Base-by-base conservation (phyloP, 53 echinoderm and acorn worm species). In the Stichopus horrens region DNA sequence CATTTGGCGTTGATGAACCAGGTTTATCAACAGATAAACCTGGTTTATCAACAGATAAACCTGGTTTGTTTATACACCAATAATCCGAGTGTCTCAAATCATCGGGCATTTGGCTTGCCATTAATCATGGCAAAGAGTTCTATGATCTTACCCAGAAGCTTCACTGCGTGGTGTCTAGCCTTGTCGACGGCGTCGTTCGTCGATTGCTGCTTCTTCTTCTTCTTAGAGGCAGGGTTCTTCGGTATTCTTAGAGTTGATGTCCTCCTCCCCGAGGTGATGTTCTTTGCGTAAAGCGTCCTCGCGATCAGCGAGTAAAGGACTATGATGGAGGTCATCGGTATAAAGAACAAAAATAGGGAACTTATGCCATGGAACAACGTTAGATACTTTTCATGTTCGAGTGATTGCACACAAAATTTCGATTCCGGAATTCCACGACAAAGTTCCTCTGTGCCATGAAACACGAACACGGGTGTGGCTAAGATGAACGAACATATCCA, bases 231-330 rank as follows among this genome's bases (percentile, higher is more conserved):
- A 11, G 90, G 53, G 76, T 76, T 75, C 57, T 89, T 89, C 11
- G 92, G 86, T 66, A 74, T 90, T 0, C 89, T 86, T 5, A 91
- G 53, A 75, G 89, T 87, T n/a, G 77, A 87, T 7, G 74, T 74
- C 20, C 87, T 74, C 74, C 87, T 55, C 22, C 74, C 76, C 16
- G 91, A 75, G 14, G 88, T 90, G 11, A 95, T 76, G 63, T 94
- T 92, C 51, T 92, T 92, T 19, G 96, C 93, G 63, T 91, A 96
- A 59, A 99, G 75, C 10, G 93, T 93, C 21, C 94, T 92, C 53
- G 96, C 99, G 65, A 99, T 99, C 21, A 99, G 83, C 6, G 94
- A 92, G 86, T 99, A 99, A 23, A 98, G 86, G 2, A 96, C 93
- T 7, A 92, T 92, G 75, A 96, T 98, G 4, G 94, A 76, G 4